Evolutionary conservation across 2,113 vertebrate genomes (phyloP).

Genomic region (Taurulus bubalis): DNA sequence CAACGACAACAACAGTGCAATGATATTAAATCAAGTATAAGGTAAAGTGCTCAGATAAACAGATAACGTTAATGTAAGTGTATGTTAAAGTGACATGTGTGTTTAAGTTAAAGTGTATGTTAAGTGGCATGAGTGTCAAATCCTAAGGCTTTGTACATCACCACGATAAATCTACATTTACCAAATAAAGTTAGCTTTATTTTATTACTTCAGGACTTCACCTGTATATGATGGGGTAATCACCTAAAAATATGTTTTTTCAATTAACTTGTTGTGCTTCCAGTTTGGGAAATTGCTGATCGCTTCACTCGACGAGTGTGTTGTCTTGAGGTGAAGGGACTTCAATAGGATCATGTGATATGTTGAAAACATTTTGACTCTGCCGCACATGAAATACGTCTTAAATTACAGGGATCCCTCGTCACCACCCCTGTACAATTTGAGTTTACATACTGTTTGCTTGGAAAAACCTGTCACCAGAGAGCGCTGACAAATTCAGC

Average conservation of each 20-base stretch:
- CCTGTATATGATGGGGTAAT: background rate
- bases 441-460: slow-evolving; percentile 4
- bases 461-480: background rate
- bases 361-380: background rate
- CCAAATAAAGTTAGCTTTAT: background rate
- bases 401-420: background rate
- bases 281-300: background rate
- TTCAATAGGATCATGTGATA: background rate
- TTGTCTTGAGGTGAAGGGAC: background rate
- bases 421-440: background rate
- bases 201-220: background rate
- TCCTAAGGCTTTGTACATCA: background rate
- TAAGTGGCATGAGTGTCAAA: no score
- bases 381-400: background rate
- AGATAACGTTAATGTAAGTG: no score
- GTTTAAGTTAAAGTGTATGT: no score
- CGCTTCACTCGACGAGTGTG: background rate
- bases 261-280: background rate
- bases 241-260: background rate
- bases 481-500: slow-evolving; percentile 1
- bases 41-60: no score
- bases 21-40: no score
- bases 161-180: background rate
- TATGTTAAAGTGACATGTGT: no score
- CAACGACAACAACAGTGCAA: no score